phyloP scores from a whole-genome alignment of 2,888 invertebrate species.

The Sialis fuliginosa region DNA sequence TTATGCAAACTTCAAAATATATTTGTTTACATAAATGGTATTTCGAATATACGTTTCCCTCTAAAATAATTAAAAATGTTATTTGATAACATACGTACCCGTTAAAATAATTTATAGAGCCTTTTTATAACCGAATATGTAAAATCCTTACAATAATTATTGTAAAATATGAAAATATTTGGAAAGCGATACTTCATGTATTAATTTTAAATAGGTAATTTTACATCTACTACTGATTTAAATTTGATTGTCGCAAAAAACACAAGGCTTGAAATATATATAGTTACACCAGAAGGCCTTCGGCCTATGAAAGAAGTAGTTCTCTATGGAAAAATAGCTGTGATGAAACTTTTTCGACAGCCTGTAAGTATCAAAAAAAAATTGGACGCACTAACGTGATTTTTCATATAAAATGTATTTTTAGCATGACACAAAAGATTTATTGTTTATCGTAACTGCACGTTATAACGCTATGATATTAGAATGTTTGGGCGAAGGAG shows the following conservation, averaged over 20 bases:
- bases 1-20: neutral
- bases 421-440: slow-evolving; percentile 79
- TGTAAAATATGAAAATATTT: too few species aligned
- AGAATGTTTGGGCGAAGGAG: slow-evolving; percentile 64
- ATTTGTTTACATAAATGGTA: too few species aligned
- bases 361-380: slow-evolving; percentile 37
- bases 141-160: too few species aligned
- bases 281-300: slow-evolving; percentile 91
- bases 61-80: too few species aligned
- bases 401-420: slow-evolving; percentile 11
- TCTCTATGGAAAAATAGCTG: slow-evolving; percentile 84
- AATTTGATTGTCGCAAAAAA: slow-evolving; percentile 94
- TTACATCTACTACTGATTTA: slow-evolving; percentile 83
- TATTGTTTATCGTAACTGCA: slow-evolving; percentile 82
- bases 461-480: slow-evolving; percentile 96
- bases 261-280: slow-evolving; percentile 82
- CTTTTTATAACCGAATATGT: too few species aligned
- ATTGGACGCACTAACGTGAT: neutral
- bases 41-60: too few species aligned
- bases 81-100: too few species aligned
- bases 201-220: slow-evolving; percentile 54
- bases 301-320: slow-evolving; percentile 89
- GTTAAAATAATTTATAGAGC: too few species aligned
- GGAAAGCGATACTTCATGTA: too few species aligned
- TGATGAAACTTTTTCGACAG: slow-evolving; percentile 85